Conservation (phyloP, 2,888 invertebrate genomes). For the Frankliniella fusca region DNA sequence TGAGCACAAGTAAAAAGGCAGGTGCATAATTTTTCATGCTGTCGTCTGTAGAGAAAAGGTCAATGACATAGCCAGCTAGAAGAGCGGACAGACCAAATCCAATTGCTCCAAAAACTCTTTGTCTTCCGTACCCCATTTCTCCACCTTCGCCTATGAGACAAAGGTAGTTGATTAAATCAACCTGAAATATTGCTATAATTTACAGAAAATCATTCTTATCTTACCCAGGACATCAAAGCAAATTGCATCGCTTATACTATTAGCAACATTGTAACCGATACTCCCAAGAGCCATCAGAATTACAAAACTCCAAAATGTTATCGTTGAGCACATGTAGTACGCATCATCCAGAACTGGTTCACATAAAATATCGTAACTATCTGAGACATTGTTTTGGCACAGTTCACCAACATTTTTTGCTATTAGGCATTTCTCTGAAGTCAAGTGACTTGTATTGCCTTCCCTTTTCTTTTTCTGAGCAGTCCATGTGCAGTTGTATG, state of each 20-base stretch:
- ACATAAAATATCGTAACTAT: slow-evolving; percentile 40
- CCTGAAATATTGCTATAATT: neutral
- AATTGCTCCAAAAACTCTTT: slow-evolving; percentile 77
- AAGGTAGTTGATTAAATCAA: slow-evolving; percentile 4
- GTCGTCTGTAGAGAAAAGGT: slow-evolving; percentile 57
- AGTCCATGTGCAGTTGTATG: too few relatives aligned
- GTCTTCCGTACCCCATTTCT: slow-evolving; percentile 67
- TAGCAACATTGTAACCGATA: slow-evolving; percentile 77
- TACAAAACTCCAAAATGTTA: slow-evolving; percentile 70
- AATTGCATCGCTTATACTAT: slow-evolving; percentile 84
- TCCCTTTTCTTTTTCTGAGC: too few relatives aligned
- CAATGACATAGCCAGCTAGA: slow-evolving; percentile 64
- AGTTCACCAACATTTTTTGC: neutral
- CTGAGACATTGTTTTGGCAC: neutral
- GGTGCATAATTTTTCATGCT: slow-evolving; percentile 64
- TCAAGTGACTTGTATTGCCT: too few relatives aligned
- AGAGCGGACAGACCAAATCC: slow-evolving; percentile 73
- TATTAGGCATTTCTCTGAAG: too few relatives aligned
- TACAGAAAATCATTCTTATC: slow-evolving; percentile 37
- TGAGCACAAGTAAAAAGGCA: slow-evolving; percentile 62
- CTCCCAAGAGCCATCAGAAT: slow-evolving; percentile 67
- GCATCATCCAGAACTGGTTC: slow-evolving; percentile 38
- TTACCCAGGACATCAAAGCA: slow-evolving; percentile 81
- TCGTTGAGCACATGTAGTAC: slow-evolving; percentile 54
- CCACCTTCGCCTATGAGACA: slow-evolving; percentile 57